Evolutionary conservation across 2,113 vertebrate genomes (phyloP).

Genomic region (Caloenas nicobarica): DNA sequence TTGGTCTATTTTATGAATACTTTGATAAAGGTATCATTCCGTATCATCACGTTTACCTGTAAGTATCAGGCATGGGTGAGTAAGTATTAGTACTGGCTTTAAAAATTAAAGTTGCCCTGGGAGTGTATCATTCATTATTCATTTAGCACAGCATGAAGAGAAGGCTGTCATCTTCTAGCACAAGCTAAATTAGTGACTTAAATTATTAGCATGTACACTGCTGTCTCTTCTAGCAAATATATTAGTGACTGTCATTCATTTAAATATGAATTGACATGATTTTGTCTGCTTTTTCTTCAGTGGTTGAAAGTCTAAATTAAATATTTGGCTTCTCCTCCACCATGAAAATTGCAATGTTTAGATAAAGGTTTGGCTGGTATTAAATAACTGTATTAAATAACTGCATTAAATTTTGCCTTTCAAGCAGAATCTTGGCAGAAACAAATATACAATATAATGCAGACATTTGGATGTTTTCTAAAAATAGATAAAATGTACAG

Average conservation of each 20-base stretch:
- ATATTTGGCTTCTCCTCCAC: background rate
- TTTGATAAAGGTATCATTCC: background rate
- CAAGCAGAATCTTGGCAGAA: background rate
- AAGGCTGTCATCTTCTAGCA: constrained; percentile 45
- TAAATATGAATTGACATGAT: constrained; percentile 26
- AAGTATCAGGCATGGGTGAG: background rate
- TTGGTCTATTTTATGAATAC: background rate
- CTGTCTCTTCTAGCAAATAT: constrained; percentile 33
- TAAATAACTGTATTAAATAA: background rate
- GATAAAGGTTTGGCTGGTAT: background rate
- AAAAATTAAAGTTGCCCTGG: constrained; percentile 54
- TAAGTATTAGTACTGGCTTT: constrained; percentile 50
- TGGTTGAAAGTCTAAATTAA: background rate
- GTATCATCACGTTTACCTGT: background rate
- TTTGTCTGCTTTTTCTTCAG: constrained; percentile 9
- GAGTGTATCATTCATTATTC: constrained; percentile 49
- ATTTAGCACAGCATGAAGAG: constrained; percentile 33
- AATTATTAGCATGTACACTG: constrained; percentile 48
- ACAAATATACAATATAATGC: background rate
- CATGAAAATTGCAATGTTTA: background rate
- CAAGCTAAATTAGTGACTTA: constrained; percentile 61
- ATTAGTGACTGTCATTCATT: constrained; percentile 18
- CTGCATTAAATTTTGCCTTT: background rate
- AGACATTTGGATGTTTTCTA: background rate
- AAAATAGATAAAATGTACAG: background rate